phyloP scores from a whole-genome alignment of 2,113 vertebrate species.

The Seriola aureovittata region DNA sequence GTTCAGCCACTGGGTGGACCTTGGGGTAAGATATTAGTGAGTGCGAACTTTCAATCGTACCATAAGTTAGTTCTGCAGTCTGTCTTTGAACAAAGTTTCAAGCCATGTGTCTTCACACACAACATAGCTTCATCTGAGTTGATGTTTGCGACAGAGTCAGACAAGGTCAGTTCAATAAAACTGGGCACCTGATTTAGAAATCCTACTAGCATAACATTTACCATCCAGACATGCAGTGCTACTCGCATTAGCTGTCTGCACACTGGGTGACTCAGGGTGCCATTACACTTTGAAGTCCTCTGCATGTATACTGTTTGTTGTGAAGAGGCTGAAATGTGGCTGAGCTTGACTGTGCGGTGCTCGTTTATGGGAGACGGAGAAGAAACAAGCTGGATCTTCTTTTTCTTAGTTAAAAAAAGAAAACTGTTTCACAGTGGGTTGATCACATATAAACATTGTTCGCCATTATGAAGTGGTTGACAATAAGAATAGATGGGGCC shows the following conservation, averaged over 20 bases:
- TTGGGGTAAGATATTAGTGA: too few relatives aligned
- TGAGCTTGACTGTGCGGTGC: not conserved
- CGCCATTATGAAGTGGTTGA: constrained; percentile 24
- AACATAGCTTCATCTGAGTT: too few relatives aligned
- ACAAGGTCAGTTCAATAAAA: not conserved
- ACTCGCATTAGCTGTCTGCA: not conserved
- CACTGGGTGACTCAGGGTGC: not conserved
- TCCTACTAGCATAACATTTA: not conserved
- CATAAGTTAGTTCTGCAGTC: too few relatives aligned
- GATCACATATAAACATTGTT: not conserved
- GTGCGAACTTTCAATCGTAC: too few relatives aligned
- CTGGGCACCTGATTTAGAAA: not conserved
- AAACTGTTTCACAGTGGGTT: constrained; percentile 5
- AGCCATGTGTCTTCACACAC: too few relatives aligned
- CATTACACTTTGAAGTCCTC: not conserved
- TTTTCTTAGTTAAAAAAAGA: not conserved
- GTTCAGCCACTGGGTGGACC: too few relatives aligned
- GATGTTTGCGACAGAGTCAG: too few relatives aligned
- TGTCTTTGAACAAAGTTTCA: too few relatives aligned
- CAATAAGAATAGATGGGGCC: constrained; percentile 1
- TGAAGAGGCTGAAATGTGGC: not conserved
- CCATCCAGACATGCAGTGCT: not conserved
- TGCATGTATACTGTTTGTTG: not conserved
- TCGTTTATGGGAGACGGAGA: not conserved
- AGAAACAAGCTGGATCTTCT: not conserved